Evolutionary conservation across 2,113 vertebrate genomes (phyloP).

Genomic region (Forbesichthys agassizii): DNA sequence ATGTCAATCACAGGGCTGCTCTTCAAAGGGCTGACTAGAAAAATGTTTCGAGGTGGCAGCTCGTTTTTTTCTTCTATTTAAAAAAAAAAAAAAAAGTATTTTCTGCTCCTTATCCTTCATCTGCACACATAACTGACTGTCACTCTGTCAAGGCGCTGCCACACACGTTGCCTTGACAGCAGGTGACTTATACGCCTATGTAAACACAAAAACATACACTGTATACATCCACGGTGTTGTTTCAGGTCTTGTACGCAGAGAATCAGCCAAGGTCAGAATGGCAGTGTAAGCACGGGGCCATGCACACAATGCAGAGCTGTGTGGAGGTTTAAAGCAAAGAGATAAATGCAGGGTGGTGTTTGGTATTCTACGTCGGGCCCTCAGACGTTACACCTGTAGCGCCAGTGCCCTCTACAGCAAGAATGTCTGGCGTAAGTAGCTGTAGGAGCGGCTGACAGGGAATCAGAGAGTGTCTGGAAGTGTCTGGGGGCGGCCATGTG

Average conservation of each 20-base stretch:
- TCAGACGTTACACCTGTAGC: neutral
- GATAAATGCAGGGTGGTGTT: neutral
- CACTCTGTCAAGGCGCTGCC: slow-evolving; percentile 40
- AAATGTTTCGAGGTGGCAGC: slow-evolving; percentile 32
- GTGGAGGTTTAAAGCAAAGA: neutral
- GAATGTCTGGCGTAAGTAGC: neutral
- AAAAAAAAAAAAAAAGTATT: neutral
- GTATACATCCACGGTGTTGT: neutral
- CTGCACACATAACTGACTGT: slow-evolving; percentile 45
- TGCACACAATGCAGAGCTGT: neutral
- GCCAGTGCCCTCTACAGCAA: neutral
- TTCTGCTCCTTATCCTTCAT: slow-evolving; percentile 22
- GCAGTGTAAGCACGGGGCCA: neutral
- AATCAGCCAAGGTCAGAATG: too few species aligned
- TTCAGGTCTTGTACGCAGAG: neutral
- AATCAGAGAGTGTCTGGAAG: neutral
- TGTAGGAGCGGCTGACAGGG: neutral
- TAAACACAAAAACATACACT: slow-evolving; percentile 1
- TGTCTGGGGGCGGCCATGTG: neutral
- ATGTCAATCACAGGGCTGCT: slow-evolving; percentile 38
- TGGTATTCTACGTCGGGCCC: neutral
- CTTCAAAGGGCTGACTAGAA: slow-evolving; percentile 31
- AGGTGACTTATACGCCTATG: slow-evolving; percentile 22
- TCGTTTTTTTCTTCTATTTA: neutral
- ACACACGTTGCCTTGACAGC: slow-evolving; percentile 17